Base-by-base conservation (phyloP, 2,888 invertebrate species). In the Autographa pulchrina region DNA sequence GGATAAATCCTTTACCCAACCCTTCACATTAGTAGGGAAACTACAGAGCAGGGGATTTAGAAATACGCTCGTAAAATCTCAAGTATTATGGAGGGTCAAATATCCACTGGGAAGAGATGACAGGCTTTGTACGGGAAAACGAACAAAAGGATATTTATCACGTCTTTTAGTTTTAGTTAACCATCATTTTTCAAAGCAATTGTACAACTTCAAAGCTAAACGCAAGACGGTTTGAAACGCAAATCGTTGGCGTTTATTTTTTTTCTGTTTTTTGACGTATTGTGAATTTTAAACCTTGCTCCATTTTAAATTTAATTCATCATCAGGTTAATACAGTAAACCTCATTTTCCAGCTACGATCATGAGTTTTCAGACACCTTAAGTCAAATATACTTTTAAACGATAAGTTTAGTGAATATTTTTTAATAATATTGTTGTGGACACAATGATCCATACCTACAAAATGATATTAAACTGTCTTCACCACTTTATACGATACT, bases 21-120 rank as follows among this genome's bases (percentile, higher is more conserved):
- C 43, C 43, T 43, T 43, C 43, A 9, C 54, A 11, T 54, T 54
- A 54, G 11, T 54, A 9, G 54, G 54, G 20, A 18, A 54, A 54
- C 20, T 20, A n/a, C 18, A 20, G 54, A 18, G 11, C 54, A 54
- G 8, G 18, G 18, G 18, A 20, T 54, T 54, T 54, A 54, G 18
- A 11, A 18, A 54, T 43, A 43, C 54, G 11, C 54, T 54, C 20
- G 18, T 54, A 54, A 54, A 54, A 54, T 54, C 54, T 54, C 2
- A 54, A 54, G 18, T n/a, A 54, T 54, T 52, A 54, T 54, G 20
- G 54, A 20, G 54, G 54, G 18, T 54, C 54, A 54, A 54, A 54
- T 18, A 20, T 18, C 20, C 54, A 18, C 20, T 54, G 18, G 18
- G 20, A 54, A 54, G 18, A 54, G 54, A 18, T 54, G 54, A 54